Evolutionary conservation across 2,113 vertebrate genomes (phyloP), one percentile per base, ranked within the genome.

Genomic region (Corydoras maculifer): DNA sequence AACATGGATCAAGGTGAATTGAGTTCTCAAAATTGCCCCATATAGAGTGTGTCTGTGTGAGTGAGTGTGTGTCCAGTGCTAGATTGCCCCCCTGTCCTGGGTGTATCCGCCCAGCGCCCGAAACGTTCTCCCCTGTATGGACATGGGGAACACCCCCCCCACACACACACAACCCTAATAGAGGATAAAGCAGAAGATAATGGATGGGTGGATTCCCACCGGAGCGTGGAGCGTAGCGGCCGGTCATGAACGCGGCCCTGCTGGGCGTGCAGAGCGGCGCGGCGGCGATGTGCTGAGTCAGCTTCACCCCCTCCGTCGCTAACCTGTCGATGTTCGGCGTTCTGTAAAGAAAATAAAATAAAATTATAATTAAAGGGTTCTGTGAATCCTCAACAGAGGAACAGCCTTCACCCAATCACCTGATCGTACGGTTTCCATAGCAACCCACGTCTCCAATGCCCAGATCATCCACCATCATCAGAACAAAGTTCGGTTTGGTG

Each of bases 371-470:
- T 13, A 13, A 57, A n/a, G 5, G 3, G 51, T 53, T n/a, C n/a
- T 57, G 13, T 13, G 7, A 7, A n/a, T 14, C 11, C 5, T 53
- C 54, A 57, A n/a, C 13, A n/a, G 54, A 15, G 54, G 1, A 57
- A n/a, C 6, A 57, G 6, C 14, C n/a, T 57, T 57, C 14, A 14
- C 2, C 25, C 13, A 8, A 49, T 76, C 80, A 91, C 92, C 91
- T 93, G 74, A 95, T 82, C 15, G 91, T 94, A 61, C 88, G 69
- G 30, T 96, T 97, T 11, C 93, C 92, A 30, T 91, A 95, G 73
- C 92, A 96, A 4, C 93, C 92, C 7, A 94, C 10, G 65, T 96
- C 93, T 32, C 92, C 92, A 9, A 94, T 91, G 12, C 93, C 94
- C 62, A 94, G 81, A 76, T 94, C 93, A 69, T 94, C 92, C 3